These are phyloP conservation scores for Protophormia terraenovae DNA, from an alignment of 2,888 invertebrate genomes.

Conservation along the genomic window DNA sequence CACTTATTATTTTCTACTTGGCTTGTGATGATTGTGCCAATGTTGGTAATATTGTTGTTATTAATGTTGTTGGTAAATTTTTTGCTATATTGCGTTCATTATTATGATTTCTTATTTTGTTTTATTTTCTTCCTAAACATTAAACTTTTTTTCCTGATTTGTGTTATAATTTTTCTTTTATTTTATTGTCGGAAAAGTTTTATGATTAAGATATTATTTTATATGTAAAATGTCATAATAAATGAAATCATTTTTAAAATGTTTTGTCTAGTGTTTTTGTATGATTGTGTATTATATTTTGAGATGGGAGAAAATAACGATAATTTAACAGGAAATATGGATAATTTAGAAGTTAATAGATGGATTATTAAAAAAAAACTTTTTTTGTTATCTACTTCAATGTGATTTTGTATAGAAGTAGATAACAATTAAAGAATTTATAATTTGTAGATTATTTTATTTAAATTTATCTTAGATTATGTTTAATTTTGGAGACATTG, in stretches of 20 bases:
- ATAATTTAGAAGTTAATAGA: too few relatives aligned
- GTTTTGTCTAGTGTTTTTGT: not conserved
- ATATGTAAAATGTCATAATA: not conserved
- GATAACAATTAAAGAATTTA: too few relatives aligned
- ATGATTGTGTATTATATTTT: too few relatives aligned
- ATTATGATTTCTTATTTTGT: not conserved
- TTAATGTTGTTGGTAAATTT: not conserved
- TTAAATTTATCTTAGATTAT: too few relatives aligned
- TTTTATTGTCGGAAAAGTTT: slow-evolving; percentile 23
- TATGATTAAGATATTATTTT: not conserved
- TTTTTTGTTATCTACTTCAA: too few relatives aligned
- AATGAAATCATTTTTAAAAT: not conserved
- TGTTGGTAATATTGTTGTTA: slow-evolving; percentile 6
- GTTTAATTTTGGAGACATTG: too few relatives aligned
- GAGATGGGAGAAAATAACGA: not conserved
- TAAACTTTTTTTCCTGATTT: not conserved
- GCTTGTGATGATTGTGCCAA: slow-evolving; percentile 33
- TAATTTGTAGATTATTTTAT: too few relatives aligned
- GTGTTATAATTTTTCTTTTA: not conserved
- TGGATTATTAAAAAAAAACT: too few relatives aligned
- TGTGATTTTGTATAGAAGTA: too few relatives aligned
- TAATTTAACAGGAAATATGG: too few relatives aligned
- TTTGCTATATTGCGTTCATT: not conserved
- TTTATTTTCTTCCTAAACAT: not conserved
- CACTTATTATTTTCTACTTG: slow-evolving; percentile 62